These are phyloP conservation scores for Minunthozetes semirufus DNA, from an alignment of 2,888 invertebrate species.

Conservation along the genomic window DNA sequence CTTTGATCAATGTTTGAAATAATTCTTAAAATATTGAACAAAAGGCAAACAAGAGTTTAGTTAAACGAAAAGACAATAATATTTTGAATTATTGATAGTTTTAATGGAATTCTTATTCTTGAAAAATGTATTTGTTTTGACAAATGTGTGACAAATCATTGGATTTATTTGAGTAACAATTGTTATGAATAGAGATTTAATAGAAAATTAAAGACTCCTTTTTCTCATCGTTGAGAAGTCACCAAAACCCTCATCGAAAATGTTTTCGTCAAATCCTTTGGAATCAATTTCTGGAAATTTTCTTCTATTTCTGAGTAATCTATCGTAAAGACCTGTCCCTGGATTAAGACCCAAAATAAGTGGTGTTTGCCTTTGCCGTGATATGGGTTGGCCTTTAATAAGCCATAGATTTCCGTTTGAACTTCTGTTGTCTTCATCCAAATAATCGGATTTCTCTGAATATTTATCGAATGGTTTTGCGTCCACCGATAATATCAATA, in stretches of 20 bases:
- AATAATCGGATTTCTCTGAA: not conserved
- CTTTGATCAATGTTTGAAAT: no score
- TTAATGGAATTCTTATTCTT: no score
- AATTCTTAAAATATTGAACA: no score
- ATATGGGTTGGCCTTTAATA: not conserved
- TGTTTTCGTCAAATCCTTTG: constrained; percentile 44
- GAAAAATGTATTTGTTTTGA: no score
- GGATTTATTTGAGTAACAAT: not conserved
- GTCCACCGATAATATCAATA: not conserved
- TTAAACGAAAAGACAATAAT: no score
- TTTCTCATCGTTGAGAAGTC: constrained; percentile 43
- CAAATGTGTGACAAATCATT: not conserved
- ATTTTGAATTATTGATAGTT: no score
- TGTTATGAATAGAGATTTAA: not conserved
- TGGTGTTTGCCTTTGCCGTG: not conserved
- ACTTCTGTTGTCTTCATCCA: not conserved
- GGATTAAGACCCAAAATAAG: not conserved
- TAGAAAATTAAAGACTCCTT: not conserved
- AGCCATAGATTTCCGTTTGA: not conserved
- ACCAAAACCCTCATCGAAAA: constrained; percentile 44
- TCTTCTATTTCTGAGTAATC: constrained; percentile 35
- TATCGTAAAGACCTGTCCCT: not conserved
- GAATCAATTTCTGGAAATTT: constrained; percentile 44
- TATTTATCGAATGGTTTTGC: not conserved
- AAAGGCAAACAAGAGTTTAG: no score